phyloP scores from a whole-genome alignment of 2,113 vertebrate species.

The Barbus barbus region DNA sequence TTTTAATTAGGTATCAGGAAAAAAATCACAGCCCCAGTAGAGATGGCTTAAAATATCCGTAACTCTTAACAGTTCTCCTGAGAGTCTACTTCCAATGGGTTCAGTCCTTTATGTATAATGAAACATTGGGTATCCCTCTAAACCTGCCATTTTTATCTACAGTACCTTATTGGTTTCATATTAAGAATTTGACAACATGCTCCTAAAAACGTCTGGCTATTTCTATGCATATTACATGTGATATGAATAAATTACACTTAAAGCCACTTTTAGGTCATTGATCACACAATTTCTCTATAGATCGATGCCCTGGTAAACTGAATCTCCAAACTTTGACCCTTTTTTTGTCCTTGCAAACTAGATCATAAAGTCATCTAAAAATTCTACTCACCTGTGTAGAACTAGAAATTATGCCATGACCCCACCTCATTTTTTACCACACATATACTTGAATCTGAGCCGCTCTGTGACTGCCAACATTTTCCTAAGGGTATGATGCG shows the following conservation, averaged over 20 bases:
- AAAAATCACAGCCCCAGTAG: constrained; percentile 63
- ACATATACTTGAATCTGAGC: constrained; percentile 43
- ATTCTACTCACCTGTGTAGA: constrained; percentile 39
- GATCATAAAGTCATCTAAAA: constrained; percentile 51
- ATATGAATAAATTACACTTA: not conserved
- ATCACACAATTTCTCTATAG: not conserved
- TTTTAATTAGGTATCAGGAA: constrained; percentile 78
- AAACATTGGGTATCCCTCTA: constrained; percentile 69
- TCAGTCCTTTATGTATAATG: constrained; percentile 52
- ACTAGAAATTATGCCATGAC: constrained; percentile 46
- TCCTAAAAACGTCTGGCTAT: not conserved
- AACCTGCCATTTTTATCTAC: constrained; percentile 26
- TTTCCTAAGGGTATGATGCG: constrained; percentile 56
- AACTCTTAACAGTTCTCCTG: constrained; percentile 56
- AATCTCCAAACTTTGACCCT: not conserved
- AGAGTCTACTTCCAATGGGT: constrained; percentile 46
- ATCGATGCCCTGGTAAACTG: not conserved
- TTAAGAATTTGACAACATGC: not conserved
- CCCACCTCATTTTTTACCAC: constrained; percentile 40
- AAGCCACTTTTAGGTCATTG: not conserved
- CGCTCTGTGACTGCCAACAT: constrained; percentile 58
- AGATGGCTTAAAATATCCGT: constrained; percentile 65
- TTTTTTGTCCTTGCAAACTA: constrained; percentile 54
- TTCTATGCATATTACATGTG: not conserved
- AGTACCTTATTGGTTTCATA: not conserved